Evolutionary conservation across 2,113 vertebrate species (phyloP), one percentile per base, ranked within the genome.

Genomic region (Hypocryptadius cinnamomeus): DNA sequence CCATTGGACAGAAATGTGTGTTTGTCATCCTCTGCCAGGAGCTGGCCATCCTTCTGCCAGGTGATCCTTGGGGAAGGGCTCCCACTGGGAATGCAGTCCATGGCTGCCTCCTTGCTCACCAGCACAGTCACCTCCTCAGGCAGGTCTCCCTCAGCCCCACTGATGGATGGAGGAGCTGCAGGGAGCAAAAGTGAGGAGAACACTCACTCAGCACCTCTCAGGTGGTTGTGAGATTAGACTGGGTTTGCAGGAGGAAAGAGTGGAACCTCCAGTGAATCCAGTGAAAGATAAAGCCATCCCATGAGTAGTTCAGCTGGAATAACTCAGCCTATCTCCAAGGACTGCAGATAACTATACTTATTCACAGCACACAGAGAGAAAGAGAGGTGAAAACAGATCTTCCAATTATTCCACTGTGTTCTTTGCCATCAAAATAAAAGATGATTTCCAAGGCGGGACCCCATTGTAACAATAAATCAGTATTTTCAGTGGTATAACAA

Each of bases 11-110:
- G 84, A 57, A 99, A 92, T 2, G 33, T 97, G 27, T 98, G 96
- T n/a, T 92, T 97, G 18, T 90, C 91, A 6, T 98, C 97, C 87
- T 97, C 96, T 61, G 60, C 89, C 76, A 99, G 68, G 33, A 93
- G 94, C 37, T 97, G 97, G 42, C 98, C 98, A 73, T 99, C 98
- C 85, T 98, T 99, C 7, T 98, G 97, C 99, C 99, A 99, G 89
- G 97, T 97, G 79, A 98, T 97, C 61, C 96, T 98, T 8, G 99
- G 99, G 13, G 97, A 47, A 11, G 99, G 99, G 91, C 85, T 99
- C 90, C 99, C 99, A 6, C 96, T 97, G 70, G 98, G 97, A 2
- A 97, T 76, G 72, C 99, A 99, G 73, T 99, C 98, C 96, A 99
- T 69, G 51, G 96, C 74, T 1, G 96, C 92, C 7, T 96, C 98